Conservation (phyloP, 2,113 vertebrate genomes). For the Dipodomys spectabilis region DNA sequence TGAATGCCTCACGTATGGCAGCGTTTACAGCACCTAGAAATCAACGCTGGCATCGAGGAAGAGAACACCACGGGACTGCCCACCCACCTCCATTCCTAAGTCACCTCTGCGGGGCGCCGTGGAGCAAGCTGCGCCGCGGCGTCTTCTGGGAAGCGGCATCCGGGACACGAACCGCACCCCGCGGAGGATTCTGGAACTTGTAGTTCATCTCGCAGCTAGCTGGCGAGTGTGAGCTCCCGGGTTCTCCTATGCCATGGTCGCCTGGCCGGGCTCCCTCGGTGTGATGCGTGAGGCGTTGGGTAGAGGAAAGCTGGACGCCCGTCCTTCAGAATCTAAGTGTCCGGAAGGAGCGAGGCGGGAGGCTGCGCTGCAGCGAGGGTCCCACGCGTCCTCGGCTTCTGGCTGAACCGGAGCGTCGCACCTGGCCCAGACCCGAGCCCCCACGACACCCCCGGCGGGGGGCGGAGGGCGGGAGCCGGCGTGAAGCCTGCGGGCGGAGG, state of each 20-base stretch:
- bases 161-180: neutral
- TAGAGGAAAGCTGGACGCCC: neutral
- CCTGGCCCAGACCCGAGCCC: no score
- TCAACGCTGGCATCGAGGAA: no score
- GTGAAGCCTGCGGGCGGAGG: slow-evolving; percentile 50
- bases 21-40: no score
- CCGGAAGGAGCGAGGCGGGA: neutral
- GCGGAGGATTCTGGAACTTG: slow-evolving; percentile 70
- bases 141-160: slow-evolving; percentile 14
- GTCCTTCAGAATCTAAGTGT: neutral
- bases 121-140: neutral
- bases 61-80: no score
- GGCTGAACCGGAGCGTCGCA: neutral
- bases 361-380: neutral
- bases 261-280: rapidly evolving
- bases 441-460: neutral
- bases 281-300: neutral
- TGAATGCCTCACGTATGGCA: no score
- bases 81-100: no score
- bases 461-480: neutral
- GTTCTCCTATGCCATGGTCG: neutral
- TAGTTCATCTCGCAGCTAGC: slow-evolving; percentile 18
- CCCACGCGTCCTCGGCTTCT: neutral
- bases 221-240: rapidly evolving
- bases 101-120: no score